Evolutionary conservation across 2,888 invertebrate genomes (phyloP).

Genomic region (Ichneumoninae sp.): DNA sequence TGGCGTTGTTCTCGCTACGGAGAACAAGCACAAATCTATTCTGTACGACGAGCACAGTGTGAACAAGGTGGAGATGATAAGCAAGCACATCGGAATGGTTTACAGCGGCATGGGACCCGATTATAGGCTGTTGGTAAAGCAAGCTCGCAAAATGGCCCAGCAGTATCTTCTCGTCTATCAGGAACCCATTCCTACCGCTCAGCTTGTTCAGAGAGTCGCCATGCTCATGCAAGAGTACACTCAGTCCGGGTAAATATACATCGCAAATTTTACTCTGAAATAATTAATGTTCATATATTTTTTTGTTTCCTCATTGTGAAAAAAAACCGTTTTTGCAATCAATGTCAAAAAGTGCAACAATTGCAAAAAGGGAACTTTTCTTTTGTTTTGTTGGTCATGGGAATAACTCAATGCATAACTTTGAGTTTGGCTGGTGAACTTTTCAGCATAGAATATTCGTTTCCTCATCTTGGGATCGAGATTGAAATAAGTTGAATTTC

Average conservation of each 20-base stretch:
- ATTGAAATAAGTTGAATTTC: too few species aligned
- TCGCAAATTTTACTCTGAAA: too few species aligned
- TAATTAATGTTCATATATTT: too few species aligned
- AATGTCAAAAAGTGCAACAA: too few species aligned
- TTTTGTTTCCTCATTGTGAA: too few species aligned
- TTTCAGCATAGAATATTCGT: too few species aligned
- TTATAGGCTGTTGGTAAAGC: constrained; percentile 94
- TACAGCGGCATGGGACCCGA: constrained; percentile 98
- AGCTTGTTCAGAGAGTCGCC: constrained; percentile 97
- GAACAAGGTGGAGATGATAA: constrained; percentile 98
- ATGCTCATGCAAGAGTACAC: constrained; percentile 99
- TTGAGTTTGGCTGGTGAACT: too few species aligned
- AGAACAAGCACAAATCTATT: constrained; percentile 99
- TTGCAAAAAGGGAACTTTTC: too few species aligned
- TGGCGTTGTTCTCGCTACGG: constrained; percentile 99
- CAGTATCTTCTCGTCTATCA: constrained; percentile 96
- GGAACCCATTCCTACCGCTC: constrained; percentile 98
- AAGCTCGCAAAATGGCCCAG: constrained; percentile 98
- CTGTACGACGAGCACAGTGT: constrained; percentile 98
- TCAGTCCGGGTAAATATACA: constrained; percentile 92
- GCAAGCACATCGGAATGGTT: constrained; percentile 98
- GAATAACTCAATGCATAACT: too few species aligned
- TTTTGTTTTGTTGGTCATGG: too few species aligned
- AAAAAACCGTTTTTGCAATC: too few species aligned
- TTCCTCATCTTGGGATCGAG: too few species aligned